Evolutionary conservation across 1,140 invertebrate species (phyloP), one percentile per base, ranked within the genome.

Genomic region (Saccostrea cuccullata): DNA sequence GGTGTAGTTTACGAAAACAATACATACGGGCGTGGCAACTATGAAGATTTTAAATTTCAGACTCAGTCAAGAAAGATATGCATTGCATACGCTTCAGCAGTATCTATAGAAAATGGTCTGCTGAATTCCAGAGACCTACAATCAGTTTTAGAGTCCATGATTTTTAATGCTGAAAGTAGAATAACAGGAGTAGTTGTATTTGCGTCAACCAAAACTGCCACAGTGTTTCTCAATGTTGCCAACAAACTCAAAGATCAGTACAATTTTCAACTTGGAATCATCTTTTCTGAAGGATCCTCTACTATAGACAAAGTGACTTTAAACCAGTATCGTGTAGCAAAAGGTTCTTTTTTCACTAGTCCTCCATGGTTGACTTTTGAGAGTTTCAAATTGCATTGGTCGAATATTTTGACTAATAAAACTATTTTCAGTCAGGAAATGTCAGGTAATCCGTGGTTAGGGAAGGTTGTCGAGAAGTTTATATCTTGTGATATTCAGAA

Each of bases 1-100:
- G 87, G 84, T 82, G n/a, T 88, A 0, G 70, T 88, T 30, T 86
- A 88, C 55, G 87, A 88, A 17, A 77, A 88, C 30, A 84, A 86
- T 36, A 26, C 67, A 0, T 88, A 88, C 20, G 87, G 87, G 2
- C 60, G 15, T 4, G 87, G 82, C 13, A 56, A 73, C 55, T 85
- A 86, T 58, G 26, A 73, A 9, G 55, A 23, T 0, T 47, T 88
- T 4, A 6, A 47, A 47, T 2, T 47, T 9, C 30, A 47, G 17
- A 30, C 20, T 47, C 11, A 20, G 20, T 40, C 70, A 23, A 47
- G 70, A 5, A 58, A 40, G 9, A 64, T 88, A 82, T 88, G 87
- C 30, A 20, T 88, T 11, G 55, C 84, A 4, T 9, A 1, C 11
- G 36, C 5, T 23, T 60, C 13, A 30, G 23, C 70, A 15, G 17